Percentiles rank a stretch among this genome's conserved stretches.
Evolutionary conservation across 2,888 invertebrate species (phyloP).

Genomic region (Phasia obesa): DNA sequence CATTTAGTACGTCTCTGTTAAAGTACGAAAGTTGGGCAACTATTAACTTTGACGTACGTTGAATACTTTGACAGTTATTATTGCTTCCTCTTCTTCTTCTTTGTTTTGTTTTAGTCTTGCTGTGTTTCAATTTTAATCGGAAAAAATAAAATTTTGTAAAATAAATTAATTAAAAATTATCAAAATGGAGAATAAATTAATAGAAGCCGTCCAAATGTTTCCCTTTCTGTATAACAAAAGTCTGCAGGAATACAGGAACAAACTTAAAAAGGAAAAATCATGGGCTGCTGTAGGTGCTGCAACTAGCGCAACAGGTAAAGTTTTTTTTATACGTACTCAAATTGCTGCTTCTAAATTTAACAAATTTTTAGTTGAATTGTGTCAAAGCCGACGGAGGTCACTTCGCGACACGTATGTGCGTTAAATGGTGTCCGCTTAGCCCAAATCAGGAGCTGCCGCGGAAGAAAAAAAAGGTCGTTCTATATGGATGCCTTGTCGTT

Average conservation of each 20-base stretch:
- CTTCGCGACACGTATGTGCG: conserved; percentile 1
- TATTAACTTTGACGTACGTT: too few relatives aligned
- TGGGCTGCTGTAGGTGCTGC: background rate
- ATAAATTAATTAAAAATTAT: too few relatives aligned
- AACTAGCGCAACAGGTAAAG: background rate
- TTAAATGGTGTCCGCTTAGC: background rate
- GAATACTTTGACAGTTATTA: too few relatives aligned
- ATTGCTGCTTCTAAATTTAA: background rate
- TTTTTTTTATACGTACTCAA: background rate
- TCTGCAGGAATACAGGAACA: background rate
- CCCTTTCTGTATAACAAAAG: conserved; percentile 8
- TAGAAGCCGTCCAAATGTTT: too few relatives aligned
- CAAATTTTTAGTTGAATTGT: conserved; percentile 18
- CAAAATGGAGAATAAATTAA: too few relatives aligned
- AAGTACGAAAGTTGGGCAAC: too few relatives aligned
- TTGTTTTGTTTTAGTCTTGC: too few relatives aligned
- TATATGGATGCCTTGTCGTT: background rate
- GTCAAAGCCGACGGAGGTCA: background rate
- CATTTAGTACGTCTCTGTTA: too few relatives aligned
- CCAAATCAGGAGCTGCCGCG: background rate
- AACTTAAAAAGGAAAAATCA: background rate
- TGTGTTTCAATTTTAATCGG: too few relatives aligned
- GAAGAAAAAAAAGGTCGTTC: background rate
- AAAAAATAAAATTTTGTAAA: too few relatives aligned
- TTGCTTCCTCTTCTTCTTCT: too few relatives aligned